phyloP scores from a whole-genome alignment of 1,140 invertebrate species.

The Hyles vespertilio region DNA sequence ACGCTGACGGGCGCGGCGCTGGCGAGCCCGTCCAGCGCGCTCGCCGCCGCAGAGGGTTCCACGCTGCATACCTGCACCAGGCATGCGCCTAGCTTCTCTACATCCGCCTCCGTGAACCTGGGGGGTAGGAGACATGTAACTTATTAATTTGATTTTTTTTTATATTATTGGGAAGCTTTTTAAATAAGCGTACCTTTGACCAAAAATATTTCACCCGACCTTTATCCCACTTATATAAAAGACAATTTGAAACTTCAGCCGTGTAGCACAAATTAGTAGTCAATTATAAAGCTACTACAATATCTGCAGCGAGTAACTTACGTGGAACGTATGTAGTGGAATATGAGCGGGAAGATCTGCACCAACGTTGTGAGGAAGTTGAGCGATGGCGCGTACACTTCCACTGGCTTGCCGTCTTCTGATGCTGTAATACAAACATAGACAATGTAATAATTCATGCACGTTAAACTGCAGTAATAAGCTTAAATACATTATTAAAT shows the following conservation, averaged over 20 bases:
- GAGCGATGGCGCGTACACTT: slow-evolving; percentile 89
- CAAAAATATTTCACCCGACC: too few relatives aligned
- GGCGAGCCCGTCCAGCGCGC: slow-evolving; percentile 88
- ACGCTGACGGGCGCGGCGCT: slow-evolving; percentile 79
- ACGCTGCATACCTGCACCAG: slow-evolving; percentile 76
- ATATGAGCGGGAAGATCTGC: slow-evolving; percentile 95
- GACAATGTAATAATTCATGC: too few relatives aligned
- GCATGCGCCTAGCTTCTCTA: slow-evolving; percentile 87
- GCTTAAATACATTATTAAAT: too few relatives aligned
- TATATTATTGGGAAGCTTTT: too few relatives aligned
- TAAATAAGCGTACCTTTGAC: too few relatives aligned
- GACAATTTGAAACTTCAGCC: too few relatives aligned
- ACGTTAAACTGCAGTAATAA: too few relatives aligned
- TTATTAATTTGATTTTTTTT: too few relatives aligned
- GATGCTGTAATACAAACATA: slow-evolving; percentile 18
- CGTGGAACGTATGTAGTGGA: slow-evolving; percentile 90
- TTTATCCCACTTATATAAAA: too few relatives aligned
- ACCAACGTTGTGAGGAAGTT: slow-evolving; percentile 94
- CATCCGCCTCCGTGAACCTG: slow-evolving; percentile 84
- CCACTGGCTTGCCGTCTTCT: slow-evolving; percentile 56
- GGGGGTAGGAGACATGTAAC: too few relatives aligned
- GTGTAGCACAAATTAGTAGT: too few relatives aligned
- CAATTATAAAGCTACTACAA: too few relatives aligned
- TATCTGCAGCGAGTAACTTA: slow-evolving; percentile 59
- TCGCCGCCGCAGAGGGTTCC: slow-evolving; percentile 90